These are phyloP conservation scores for Nerophis lumbriciformis DNA, from an alignment of 2,113 vertebrate genomes.

Conservation along the genomic window DNA sequence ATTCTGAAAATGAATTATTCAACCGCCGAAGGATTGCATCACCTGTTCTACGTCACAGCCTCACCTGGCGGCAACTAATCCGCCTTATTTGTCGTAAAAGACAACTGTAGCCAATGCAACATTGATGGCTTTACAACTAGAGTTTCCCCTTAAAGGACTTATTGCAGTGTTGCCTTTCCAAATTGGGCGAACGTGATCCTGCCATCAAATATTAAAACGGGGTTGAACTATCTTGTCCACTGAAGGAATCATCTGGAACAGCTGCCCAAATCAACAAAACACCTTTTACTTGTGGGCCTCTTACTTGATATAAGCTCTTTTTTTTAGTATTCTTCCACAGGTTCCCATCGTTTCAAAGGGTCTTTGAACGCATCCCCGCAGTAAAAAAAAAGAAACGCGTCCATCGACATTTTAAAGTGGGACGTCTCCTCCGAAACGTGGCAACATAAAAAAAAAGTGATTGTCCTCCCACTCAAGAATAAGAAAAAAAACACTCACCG, in stretches of 20 bases:
- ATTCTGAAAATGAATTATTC: slow-evolving; percentile 53
- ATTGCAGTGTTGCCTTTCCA: slow-evolving; percentile 66
- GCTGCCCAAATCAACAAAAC: too few species aligned
- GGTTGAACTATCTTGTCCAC: slow-evolving; percentile 24
- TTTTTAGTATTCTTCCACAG: too few species aligned
- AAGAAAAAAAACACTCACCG: slow-evolving; percentile 62
- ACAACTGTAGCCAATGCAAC: slow-evolving; percentile 57
- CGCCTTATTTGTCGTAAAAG: slow-evolving; percentile 44
- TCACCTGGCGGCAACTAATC: slow-evolving; percentile 31
- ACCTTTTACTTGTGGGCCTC: too few species aligned
- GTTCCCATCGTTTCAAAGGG: background rate
- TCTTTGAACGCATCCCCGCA: slow-evolving; percentile 24
- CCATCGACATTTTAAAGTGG: background rate
- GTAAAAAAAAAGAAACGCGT: background rate
- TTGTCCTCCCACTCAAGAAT: background rate
- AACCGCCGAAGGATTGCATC: slow-evolving; percentile 23
- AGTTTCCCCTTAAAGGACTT: slow-evolving; percentile 56
- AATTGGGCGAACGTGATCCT: slow-evolving; percentile 66
- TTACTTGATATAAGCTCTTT: too few species aligned
- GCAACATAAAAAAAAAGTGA: slow-evolving; percentile 39
- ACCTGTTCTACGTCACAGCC: slow-evolving; percentile 31
- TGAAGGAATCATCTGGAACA: too few species aligned
- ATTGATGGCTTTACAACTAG: slow-evolving; percentile 45
- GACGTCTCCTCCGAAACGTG: slow-evolving; percentile 67
- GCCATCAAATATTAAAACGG: slow-evolving; percentile 75